Percentiles rank a stretch among this genome's conserved stretches.
Evolutionary conservation across 1,140 invertebrate species (phyloP).

Genomic region (Drosophila baimaii): DNA sequence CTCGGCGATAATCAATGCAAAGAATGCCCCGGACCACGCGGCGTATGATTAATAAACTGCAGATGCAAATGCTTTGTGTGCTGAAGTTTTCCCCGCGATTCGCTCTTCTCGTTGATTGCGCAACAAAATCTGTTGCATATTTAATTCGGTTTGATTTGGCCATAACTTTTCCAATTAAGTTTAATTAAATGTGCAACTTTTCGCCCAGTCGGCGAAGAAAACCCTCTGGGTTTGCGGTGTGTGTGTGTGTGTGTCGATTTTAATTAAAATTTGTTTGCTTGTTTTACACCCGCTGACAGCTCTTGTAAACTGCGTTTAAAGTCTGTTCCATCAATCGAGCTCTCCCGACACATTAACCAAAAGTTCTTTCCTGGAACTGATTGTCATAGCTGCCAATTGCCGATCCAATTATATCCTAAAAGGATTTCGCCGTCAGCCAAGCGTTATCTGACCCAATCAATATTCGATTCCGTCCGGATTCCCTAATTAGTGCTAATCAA

Average conservation of each 20-base stretch:
- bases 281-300: conserved; percentile 38
- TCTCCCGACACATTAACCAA: background rate
- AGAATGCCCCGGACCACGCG: conserved; percentile 29
- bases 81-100: conserved; percentile 31
- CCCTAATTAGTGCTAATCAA: conserved; percentile 53
- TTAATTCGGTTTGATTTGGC: conserved; percentile 76
- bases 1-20: conserved; percentile 43
- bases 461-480: conserved; percentile 25
- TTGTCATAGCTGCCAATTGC: conserved; percentile 46
- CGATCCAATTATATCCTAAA: conserved; percentile 42
- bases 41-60: conserved; percentile 70
- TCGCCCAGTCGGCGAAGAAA: conserved; percentile 12
- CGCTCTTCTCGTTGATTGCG: conserved; percentile 57
- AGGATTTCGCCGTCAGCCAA: conserved; percentile 43
- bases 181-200: conserved; percentile 78
- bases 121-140: conserved; percentile 75
- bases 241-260: conserved; percentile 34
- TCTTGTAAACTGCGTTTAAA: conserved; percentile 16
- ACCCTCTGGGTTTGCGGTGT: conserved; percentile 21
- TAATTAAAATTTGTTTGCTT: conserved; percentile 66
- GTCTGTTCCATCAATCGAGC: conserved; percentile 12
- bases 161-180: conserved; percentile 78
- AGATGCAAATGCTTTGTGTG: conserved; percentile 37
- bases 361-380: conserved; percentile 9
- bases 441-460: conserved; percentile 50